Base-by-base conservation (phyloP, 2,888 invertebrate genomes). In the Drosophila prostipennis region DNA sequence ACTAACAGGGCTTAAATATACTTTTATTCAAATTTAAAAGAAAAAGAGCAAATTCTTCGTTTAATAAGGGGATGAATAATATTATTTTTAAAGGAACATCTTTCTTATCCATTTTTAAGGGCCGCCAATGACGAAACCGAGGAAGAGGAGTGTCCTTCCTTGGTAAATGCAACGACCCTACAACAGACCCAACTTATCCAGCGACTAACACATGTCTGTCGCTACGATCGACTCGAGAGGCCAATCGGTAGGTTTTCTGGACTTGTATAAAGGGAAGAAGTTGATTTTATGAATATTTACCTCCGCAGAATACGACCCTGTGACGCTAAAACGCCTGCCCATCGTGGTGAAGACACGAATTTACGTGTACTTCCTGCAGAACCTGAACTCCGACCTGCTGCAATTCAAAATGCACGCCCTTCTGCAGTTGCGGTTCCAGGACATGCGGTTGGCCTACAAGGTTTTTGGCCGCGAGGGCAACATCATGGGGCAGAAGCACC, bases 111-210 rank as follows among this genome's bases (percentile, higher is more conserved):
- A 8, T 8, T 10, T 43, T 32, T 6, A 37, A 71, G 83, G 5
- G 48, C 60, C 59, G 32, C 37, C 13, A 76, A 72, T 51, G 65
- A 65, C 34, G 72, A 69, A 40, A 55, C 7, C 1, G 87, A 79
- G 14, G 90, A 90, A 13, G 89, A 86, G 52, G 87, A 90, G 34
- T 90, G 91, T 43, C 89, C 90, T 6, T 79, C 90, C 3, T 59
- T 91, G 42, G 74, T 78, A 37, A 86, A 91, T 72, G 91, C 91
- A 23, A 79, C 80, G 6, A 87, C 64, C 23, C 64, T 91, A 26
- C 91, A 91, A 55, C 89, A 91, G 56, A 89, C 91, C 6, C 90
- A 91, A 56, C 87, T 91, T 4, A 90, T 91, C 19, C 89, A 91
- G 23, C 76, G 91, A 43, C 76, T 91, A 71, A 91, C 91, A 26